These are phyloP conservation scores for Gryon sp. DNA, from an alignment of 1,140 invertebrate genomes.

Conservation along the genomic window DNA sequence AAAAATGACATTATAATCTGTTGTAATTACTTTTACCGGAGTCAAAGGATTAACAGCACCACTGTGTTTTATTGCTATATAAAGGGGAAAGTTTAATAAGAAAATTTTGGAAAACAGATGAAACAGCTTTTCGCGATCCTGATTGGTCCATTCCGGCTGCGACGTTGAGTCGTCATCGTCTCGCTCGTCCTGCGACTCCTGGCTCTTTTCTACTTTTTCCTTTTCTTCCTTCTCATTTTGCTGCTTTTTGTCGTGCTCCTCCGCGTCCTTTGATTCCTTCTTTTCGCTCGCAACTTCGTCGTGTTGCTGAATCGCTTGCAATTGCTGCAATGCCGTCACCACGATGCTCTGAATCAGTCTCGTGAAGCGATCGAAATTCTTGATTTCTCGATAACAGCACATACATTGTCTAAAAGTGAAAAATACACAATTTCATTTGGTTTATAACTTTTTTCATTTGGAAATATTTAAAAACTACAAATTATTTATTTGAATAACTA, in stretches of 20 bases:
- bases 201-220: conserved; percentile 59
- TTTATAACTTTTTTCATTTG: no score
- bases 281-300: conserved; percentile 73
- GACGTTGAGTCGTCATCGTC: no score
- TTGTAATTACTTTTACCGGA: conserved; percentile 73
- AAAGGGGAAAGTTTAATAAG: conserved; percentile 93
- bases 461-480: no score
- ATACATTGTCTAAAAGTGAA: conserved; percentile 88
- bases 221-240: conserved; percentile 65
- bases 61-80: conserved; percentile 93
- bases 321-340: conserved; percentile 85
- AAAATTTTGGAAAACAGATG: conserved; percentile 90
- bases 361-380: conserved; percentile 94
- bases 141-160: conserved; percentile 82
- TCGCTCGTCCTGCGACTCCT: no score
- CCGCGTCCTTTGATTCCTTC: conserved; percentile 60
- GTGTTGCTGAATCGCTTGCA: conserved; percentile 85
- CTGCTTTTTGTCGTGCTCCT: conserved; percentile 64
- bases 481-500: no score
- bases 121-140: conserved; percentile 88
- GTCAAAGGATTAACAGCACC: conserved; percentile 75
- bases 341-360: conserved; percentile 91
- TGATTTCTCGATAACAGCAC: conserved; percentile 93
- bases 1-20: no score
- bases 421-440: conserved; percentile 16